phyloP scores from a whole-genome alignment of 2,113 vertebrate genomes.

The Oryzias woworae region DNA sequence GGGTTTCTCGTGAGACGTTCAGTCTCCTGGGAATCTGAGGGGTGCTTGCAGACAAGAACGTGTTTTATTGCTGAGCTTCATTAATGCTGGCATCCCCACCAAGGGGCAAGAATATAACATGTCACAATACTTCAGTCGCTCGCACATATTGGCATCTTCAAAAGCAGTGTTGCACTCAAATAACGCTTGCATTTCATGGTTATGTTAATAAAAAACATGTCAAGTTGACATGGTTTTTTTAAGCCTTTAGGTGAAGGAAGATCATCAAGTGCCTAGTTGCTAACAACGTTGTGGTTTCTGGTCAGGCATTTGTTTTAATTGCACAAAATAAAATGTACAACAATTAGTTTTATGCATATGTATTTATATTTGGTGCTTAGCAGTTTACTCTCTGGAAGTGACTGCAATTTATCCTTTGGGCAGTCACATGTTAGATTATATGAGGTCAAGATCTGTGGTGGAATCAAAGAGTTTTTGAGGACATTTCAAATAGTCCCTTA shows the following conservation, averaged over 20 bases:
- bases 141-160: slow-evolving; percentile 39
- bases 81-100: slow-evolving; percentile 56
- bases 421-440: too few relatives aligned
- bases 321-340: too few relatives aligned
- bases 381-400: too few relatives aligned
- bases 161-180: slow-evolving; percentile 4
- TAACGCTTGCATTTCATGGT: slow-evolving; percentile 13
- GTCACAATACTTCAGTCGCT: slow-evolving; percentile 53
- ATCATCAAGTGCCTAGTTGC: slow-evolving; percentile 8
- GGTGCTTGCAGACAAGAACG: slow-evolving; percentile 23
- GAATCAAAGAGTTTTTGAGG: too few relatives aligned
- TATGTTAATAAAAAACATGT: slow-evolving; percentile 12
- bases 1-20: slow-evolving; percentile 19
- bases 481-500: too few relatives aligned
- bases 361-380: too few relatives aligned
- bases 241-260: slow-evolving; percentile 3
- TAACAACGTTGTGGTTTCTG: neutral
- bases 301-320: too few relatives aligned
- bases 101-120: slow-evolving; percentile 59
- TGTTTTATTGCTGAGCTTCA: slow-evolving; percentile 65
- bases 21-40: slow-evolving; percentile 43
- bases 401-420: too few relatives aligned
- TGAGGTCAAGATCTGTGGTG: too few relatives aligned
- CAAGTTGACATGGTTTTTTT: slow-evolving; percentile 3
- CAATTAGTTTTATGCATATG: too few relatives aligned